Conservation (phyloP, 2,888 invertebrate species). For the Didymodactylos carnosus region DNA sequence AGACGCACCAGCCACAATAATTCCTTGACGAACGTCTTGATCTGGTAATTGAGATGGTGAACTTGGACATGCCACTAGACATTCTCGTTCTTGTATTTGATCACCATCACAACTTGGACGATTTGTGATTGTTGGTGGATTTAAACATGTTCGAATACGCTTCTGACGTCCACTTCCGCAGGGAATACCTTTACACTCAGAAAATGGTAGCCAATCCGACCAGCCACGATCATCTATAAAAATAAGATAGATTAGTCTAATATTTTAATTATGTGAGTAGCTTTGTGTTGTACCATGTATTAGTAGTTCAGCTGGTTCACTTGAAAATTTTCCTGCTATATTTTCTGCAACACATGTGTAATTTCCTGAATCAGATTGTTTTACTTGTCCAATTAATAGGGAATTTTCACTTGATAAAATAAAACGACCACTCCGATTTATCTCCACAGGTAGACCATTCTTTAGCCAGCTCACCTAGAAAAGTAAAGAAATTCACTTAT, state of each 20-base stretch:
- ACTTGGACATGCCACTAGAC: neutral
- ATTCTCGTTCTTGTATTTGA: neutral
- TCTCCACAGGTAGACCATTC: slow-evolving; percentile 4
- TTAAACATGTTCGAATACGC: slow-evolving; percentile 1
- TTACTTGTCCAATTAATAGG: slow-evolving; percentile 5
- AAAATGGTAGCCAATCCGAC: slow-evolving; percentile 9
- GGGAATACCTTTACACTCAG: slow-evolving; percentile 1
- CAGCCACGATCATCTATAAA: slow-evolving; percentile 1
- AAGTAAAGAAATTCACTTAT: too few species aligned
- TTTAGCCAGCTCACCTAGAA: too few species aligned
- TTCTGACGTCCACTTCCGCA: slow-evolving; percentile 11
- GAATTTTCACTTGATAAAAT: slow-evolving; percentile 6
- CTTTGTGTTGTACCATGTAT: neutral
- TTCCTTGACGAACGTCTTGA: too few species aligned
- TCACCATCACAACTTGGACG: slow-evolving; percentile 6
- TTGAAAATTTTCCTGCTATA: neutral
- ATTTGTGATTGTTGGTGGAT: slow-evolving; percentile 8
- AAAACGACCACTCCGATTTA: slow-evolving; percentile 1
- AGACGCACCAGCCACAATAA: neutral
- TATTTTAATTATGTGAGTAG: neutral
- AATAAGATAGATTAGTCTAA: neutral
- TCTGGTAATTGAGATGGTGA: too few species aligned
- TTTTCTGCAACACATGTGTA: slow-evolving; percentile 14
- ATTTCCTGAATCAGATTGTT: slow-evolving; percentile 3
- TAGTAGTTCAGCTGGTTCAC: slow-evolving; percentile 1